These are phyloP conservation scores for Melieria picta DNA, from an alignment of 2,888 invertebrate genomes.

Conservation along the genomic window DNA sequence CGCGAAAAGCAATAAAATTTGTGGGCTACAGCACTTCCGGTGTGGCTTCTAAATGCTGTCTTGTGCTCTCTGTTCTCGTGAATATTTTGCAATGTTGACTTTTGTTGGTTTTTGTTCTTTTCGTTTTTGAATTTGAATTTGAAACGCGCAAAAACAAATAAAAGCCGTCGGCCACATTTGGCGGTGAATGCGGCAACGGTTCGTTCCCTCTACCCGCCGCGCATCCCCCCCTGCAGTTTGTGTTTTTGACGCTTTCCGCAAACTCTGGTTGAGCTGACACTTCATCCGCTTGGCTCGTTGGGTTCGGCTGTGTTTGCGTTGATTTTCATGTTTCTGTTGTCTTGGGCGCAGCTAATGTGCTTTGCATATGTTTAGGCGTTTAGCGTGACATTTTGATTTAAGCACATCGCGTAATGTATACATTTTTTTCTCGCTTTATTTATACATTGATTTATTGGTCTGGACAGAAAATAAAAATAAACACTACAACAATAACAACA, in stretches of 20 bases:
- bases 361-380: conserved; percentile 22
- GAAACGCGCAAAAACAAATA: neutral
- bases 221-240: no score
- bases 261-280: no score
- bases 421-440: neutral
- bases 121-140: neutral
- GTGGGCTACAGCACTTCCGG: no score
- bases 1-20: no score
- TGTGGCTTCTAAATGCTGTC: no score
- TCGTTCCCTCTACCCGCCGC: no score
- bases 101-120: neutral
- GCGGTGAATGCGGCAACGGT: no score
- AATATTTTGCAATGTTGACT: neutral
- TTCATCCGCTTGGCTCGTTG: no score
- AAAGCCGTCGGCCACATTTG: no score
- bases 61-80: no score
- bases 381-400: conserved; percentile 24
- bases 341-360: neutral
- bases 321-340: neutral
- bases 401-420: conserved; percentile 18
- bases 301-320: neutral
- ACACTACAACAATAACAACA: neutral
- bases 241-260: no score
- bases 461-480: neutral
- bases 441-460: conserved; percentile 4